Percentiles rank a stretch among this genome's conserved stretches.
Evolutionary conservation across 2,888 invertebrate genomes (phyloP).

Genomic region (Tinea trinotella): DNA sequence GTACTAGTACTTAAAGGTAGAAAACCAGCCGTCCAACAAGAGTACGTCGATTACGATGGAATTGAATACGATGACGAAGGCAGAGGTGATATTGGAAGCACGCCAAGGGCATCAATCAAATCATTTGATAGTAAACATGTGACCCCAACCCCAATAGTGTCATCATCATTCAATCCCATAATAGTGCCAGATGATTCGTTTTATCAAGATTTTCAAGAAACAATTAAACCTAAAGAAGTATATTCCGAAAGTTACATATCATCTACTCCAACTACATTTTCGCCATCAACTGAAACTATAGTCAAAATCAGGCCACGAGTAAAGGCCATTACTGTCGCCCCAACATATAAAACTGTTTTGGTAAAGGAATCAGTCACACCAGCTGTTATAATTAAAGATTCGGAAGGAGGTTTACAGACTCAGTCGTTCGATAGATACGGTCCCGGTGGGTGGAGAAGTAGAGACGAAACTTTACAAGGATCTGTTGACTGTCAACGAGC

Average conservation of each 20-base stretch:
- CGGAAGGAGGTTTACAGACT: slow-evolving; percentile 38
- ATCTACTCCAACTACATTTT: slow-evolving; percentile 31
- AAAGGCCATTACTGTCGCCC: slow-evolving; percentile 53
- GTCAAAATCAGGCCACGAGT: slow-evolving; percentile 46
- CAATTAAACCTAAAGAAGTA: slow-evolving; percentile 33
- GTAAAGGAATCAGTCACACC: slow-evolving; percentile 42
- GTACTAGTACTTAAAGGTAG: slow-evolving; percentile 63
- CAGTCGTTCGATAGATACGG: slow-evolving; percentile 74
- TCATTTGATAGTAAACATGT: slow-evolving; percentile 23
- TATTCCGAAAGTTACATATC: slow-evolving; percentile 32
- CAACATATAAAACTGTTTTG: slow-evolving; percentile 54
- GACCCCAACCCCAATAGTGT: slow-evolving; percentile 41
- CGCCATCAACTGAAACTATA: slow-evolving; percentile 40
- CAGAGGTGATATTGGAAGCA: slow-evolving; percentile 44
- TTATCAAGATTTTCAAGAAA: slow-evolving; percentile 57
- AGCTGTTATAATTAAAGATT: slow-evolving; percentile 28
- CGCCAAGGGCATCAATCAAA: slow-evolving; percentile 35
- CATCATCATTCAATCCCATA: slow-evolving; percentile 59
- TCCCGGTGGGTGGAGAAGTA: slow-evolving; percentile 73
- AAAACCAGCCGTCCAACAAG: slow-evolving; percentile 42
- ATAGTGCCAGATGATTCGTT: slow-evolving; percentile 65
- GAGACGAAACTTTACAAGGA: slow-evolving; percentile 74
- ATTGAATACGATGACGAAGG: slow-evolving; percentile 38
- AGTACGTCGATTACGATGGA: slow-evolving; percentile 43
- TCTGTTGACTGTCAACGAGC: slow-evolving; percentile 74